Conservation (phyloP, 2,113 vertebrate species). For the Callipepla californica region DNA sequence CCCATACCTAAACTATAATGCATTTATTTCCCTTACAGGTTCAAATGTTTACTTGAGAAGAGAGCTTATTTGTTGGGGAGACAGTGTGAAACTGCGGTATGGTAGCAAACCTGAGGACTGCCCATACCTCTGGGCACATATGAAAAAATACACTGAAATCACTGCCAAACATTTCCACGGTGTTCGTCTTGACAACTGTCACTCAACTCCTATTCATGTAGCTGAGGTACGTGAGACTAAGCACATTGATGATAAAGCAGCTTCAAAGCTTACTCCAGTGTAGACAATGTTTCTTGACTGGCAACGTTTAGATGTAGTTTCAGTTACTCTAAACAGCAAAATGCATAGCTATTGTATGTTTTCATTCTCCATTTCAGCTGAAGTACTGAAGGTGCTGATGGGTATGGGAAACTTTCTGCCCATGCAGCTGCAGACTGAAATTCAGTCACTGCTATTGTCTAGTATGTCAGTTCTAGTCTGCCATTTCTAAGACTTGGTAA, state of each 20-base stretch:
- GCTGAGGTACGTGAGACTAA: conserved; percentile 87
- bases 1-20: not conserved
- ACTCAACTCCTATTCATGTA: conserved; percentile 94
- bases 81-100: conserved; percentile 95
- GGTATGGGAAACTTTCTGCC: not conserved
- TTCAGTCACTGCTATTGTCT: not conserved
- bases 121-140: conserved; percentile 95
- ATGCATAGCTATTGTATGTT: not conserved
- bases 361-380: not conserved
- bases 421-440: accelerated
- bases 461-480: not conserved
- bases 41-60: conserved; percentile 93
- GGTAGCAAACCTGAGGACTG: conserved; percentile 92
- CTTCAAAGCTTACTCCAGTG: not conserved
- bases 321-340: not conserved
- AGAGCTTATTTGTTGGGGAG: conserved; percentile 96
- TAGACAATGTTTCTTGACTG: not conserved
- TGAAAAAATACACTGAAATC: conserved; percentile 95
- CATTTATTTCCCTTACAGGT: conserved; percentile 74
- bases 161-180: conserved; percentile 92
- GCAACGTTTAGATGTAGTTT: not conserved
- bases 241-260: not conserved
- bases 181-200: conserved; percentile 95
- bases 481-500: not conserved
- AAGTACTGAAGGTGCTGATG: accelerated